Evolutionary conservation across 2,113 vertebrate genomes (phyloP).

Genomic region (Puntigrus tetrazona): DNA sequence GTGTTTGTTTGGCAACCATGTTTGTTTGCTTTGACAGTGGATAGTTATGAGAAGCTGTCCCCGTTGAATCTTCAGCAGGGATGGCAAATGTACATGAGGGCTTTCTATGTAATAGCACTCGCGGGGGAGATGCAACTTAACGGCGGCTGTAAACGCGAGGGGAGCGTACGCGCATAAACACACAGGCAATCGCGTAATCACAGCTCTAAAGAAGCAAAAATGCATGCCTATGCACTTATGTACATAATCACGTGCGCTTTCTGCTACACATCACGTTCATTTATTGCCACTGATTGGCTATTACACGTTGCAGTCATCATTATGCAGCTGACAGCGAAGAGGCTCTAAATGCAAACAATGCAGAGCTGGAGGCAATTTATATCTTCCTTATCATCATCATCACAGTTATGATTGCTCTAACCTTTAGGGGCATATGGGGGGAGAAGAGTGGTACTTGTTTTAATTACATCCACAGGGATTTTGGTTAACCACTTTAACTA

Average conservation of each 20-base stretch:
- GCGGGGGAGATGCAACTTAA: not conserved
- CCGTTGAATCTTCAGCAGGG: not conserved
- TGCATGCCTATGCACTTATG: conserved; percentile 27
- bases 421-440: conserved; percentile 60
- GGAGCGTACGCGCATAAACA: conserved; percentile 1
- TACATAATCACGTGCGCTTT: not conserved
- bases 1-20: conserved; percentile 49
- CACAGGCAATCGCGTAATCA: not conserved
- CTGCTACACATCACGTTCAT: not conserved
- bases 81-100: conserved; percentile 33
- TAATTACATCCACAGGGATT: conserved; percentile 62
- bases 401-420: conserved; percentile 63
- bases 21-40: conserved; percentile 35
- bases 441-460: conserved; percentile 37
- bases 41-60: conserved; percentile 16
- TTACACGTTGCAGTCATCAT: conserved; percentile 41
- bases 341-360: conserved; percentile 45
- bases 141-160: conserved; percentile 10
- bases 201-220: conserved; percentile 11
- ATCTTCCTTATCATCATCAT: conserved; percentile 63
- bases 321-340: conserved; percentile 47
- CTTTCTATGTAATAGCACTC: conserved; percentile 42
- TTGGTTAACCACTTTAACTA: conserved; percentile 44
- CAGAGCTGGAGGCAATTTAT: conserved; percentile 45
- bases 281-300: conserved; percentile 42